Evolutionary conservation across 2,888 invertebrate genomes (phyloP).

Genomic region (Geotrupes spiniger): DNA sequence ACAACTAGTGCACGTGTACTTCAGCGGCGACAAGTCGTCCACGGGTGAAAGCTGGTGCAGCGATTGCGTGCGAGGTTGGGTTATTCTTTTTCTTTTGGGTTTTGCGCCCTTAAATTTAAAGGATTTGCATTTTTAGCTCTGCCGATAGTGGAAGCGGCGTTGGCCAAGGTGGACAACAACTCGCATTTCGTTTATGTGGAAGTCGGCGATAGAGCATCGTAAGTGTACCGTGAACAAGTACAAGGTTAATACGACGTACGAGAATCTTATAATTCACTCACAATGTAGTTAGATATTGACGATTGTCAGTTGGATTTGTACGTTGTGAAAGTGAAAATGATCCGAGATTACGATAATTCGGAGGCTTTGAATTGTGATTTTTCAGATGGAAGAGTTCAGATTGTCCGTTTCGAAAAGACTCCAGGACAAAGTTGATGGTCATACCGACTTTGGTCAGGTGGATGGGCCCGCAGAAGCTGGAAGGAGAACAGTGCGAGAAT

Average conservation of each 20-base stretch:
- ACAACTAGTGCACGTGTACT: constrained; percentile 56
- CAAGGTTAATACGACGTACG: too few relatives aligned
- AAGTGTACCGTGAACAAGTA: constrained; percentile 47
- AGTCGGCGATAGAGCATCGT: constrained; percentile 75
- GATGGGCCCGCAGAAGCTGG: constrained; percentile 74
- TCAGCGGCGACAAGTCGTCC: constrained; percentile 62
- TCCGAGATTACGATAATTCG: too few relatives aligned
- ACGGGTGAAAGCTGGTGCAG: constrained; percentile 84
- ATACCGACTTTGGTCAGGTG: constrained; percentile 80
- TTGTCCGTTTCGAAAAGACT: constrained; percentile 78
- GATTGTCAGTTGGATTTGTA: too few relatives aligned
- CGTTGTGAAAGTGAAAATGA: too few relatives aligned
- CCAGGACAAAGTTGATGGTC: constrained; percentile 67
- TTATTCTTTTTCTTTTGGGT: too few relatives aligned
- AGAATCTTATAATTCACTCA: too few relatives aligned
- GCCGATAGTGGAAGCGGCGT: constrained; percentile 68
- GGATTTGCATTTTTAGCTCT: constrained; percentile 58
- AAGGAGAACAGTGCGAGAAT: constrained; percentile 75
- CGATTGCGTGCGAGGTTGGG: constrained; percentile 79
- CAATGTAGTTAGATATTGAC: too few relatives aligned
- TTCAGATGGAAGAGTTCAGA: constrained; percentile 80
- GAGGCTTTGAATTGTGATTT: constrained; percentile 29
- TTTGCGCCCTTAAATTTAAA: not conserved
- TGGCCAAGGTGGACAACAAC: constrained; percentile 60
- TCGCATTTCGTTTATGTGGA: constrained; percentile 71